Base-by-base conservation (phyloP, 2,797 vertebrate genomes). In the Enoplosus armatus region DNA sequence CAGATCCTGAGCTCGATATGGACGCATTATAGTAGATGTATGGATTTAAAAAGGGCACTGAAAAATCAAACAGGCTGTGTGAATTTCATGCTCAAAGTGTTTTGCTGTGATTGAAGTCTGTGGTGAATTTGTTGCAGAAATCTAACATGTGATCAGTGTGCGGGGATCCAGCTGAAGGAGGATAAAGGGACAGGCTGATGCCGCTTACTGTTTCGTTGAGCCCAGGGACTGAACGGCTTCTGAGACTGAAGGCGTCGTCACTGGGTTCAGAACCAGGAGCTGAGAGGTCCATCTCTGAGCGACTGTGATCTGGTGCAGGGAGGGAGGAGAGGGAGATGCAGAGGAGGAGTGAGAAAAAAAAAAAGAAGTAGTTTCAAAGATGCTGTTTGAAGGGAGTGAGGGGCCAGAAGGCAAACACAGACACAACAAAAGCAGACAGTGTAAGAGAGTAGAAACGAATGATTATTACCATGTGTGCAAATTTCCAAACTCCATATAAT, bases 251-350 rank as follows among this genome's bases (percentile, higher is more conserved):
- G 60, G 93, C 83, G 15, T 98, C 97, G 0, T 97, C 97, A 59
- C 95, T 96, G 77, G 80, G 94, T 82, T 96, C 97, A 53, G 94
- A 93, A 62, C 92, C 95, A 3, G 96, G 94, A 80, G 92, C 96
- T 58, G 95, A 97, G 88, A 99, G 91, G 92, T 99, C 98, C 91
- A 97, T 87, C 85, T 98, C 97, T 48, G 98, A 99, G 82, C 87
- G 95, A 85, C 97, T 98, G 64, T 86, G 95, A 89, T 98, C 98
- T 99, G 89, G 24, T 88, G 85, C 22, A 64, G 35, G 56, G 11
- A 68, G 65, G 39, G 31, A 45, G 27, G 35, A 22, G 43, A 43
- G 56, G 6, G 56, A 47, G 48, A 58, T 7, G 60, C 5, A 72
- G 75, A 77, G 22, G 18, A 35, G 41, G 47, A 51, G 37, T 26